A percentile compares a stretch with the other conserved stretches of the same genome.
Evolutionary conservation across 2,888 invertebrate genomes (phyloP).

Genomic region (Phorcus lineatus): DNA sequence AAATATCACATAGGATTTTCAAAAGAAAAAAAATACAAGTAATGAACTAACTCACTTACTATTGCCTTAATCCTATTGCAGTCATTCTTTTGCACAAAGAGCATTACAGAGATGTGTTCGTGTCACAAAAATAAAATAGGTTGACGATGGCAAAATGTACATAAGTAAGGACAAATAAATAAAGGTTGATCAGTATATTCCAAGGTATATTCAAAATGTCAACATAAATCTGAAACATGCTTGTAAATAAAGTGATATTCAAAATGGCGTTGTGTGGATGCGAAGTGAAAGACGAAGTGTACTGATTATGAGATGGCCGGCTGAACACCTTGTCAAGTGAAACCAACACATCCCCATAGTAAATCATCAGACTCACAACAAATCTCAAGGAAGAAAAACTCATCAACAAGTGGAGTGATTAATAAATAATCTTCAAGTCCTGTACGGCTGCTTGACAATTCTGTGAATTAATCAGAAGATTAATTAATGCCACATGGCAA

Average conservation of each 20-base stretch:
- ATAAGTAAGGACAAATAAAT: constrained; percentile 15
- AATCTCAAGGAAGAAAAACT: not conserved
- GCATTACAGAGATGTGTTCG: not conserved
- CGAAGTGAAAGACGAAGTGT: constrained; percentile 11
- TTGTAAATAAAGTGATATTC: constrained; percentile 5
- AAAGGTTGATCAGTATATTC: constrained; percentile 6
- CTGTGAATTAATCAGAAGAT: not conserved
- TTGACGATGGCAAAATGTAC: not conserved
- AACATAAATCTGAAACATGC: constrained; percentile 7
- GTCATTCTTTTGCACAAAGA: not conserved
- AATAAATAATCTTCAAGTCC: not conserved
- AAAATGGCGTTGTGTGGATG: not conserved
- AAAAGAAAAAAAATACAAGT: not conserved
- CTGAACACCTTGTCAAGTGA: not conserved
- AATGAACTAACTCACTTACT: not conserved
- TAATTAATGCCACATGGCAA: not conserved
- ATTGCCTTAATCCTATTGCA: constrained; percentile 14
- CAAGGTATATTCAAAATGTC: constrained; percentile 6
- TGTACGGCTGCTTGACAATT: not conserved
- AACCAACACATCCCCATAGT: not conserved
- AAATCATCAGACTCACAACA: not conserved
- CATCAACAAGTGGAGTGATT: not conserved
- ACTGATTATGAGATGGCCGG: not conserved
- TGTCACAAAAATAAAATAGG: constrained; percentile 10
- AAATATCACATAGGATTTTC: constrained; percentile 6